phyloP scores from a whole-genome alignment of 2,113 vertebrate genomes.

The Microcebus ravelobensis region DNA sequence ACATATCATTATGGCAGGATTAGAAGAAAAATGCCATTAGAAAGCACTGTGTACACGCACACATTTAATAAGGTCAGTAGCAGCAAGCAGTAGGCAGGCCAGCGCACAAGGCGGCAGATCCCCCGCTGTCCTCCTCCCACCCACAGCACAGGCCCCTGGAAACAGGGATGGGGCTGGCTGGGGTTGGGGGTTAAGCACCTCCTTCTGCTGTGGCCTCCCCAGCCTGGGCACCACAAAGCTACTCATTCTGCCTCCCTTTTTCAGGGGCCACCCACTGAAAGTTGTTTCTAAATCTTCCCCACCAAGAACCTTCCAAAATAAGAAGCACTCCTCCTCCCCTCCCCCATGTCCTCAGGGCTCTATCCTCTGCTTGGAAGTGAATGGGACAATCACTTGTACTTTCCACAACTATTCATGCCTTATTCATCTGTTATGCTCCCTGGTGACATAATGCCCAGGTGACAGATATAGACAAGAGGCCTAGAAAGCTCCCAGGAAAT shows the following conservation, averaged over 20 bases:
- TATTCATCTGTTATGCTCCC: neutral
- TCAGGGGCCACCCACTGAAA: neutral
- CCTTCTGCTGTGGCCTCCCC: neutral
- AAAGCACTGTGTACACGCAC: neutral
- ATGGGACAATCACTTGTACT: neutral
- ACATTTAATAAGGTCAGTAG: slow-evolving; percentile 61
- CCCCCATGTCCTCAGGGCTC: neutral
- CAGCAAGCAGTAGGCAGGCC: slow-evolving; percentile 57
- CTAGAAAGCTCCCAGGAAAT: neutral
- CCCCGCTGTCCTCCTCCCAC: neutral
- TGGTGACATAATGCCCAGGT: neutral
- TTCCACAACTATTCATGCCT: neutral
- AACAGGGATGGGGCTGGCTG: neutral
- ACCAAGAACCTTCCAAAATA: neutral
- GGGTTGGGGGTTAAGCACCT: accelerated
- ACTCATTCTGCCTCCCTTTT: neutral
- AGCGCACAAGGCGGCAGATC: slow-evolving; percentile 46
- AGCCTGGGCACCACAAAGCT: neutral
- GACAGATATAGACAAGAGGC: neutral
- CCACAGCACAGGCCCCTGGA: neutral
- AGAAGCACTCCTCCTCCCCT: neutral
- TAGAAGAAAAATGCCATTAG: slow-evolving; percentile 58
- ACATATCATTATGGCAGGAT: slow-evolving; percentile 64
- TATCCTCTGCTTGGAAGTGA: neutral
- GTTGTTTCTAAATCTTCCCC: neutral